Evolutionary conservation across 2,888 invertebrate species (phyloP), one percentile per base, ranked within the genome.

Genomic region (Himalopsyche kuldschensis): DNA sequence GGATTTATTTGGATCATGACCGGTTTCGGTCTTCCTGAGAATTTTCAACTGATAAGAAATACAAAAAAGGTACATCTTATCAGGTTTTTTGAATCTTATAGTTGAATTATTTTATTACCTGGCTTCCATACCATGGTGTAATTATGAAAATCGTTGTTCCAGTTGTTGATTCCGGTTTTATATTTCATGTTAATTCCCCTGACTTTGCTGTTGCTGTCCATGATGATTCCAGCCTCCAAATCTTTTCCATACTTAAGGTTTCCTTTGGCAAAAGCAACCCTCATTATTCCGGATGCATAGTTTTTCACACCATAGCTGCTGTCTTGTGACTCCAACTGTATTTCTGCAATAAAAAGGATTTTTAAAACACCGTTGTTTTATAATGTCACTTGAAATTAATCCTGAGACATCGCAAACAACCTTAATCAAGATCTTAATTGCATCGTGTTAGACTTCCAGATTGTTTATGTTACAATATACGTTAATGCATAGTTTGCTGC

Each of bases 181-280:
- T 89, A 88, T 17, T 86, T 89, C 1, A 86, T 87, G 30, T 82
- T 82, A 1, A 91, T 87, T 27, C 91, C 87, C 90, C 10, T 87
- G 87, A 24, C 89, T 88, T 15, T 90, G 89, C 75, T 91, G 91
- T 10, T 88, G 88, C 46, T 90, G 84, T 89, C 89, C 87, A 91
- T 88, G 11, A 92, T 88, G 0, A 91, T 91, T 0, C 93, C 93
- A n/a, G 92, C 93, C 83, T 91, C 93, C 4, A 93, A 87, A 27
- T 91, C 87, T 87, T 88, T 92, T 83, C 87, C 88, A 79, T 79
- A 86, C 79, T 91, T 90, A 4, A 79, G 87, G 88, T 95, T 96
- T 30, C 96, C 96, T 8, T 93, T 90, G 0, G 94, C 91, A 86
- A 94, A 93, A 1, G 95, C 95, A 77, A 97, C 92, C 85, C 95